These are phyloP conservation scores for Terrapene triunguis DNA, from an alignment of 2,113 vertebrate genomes.

Conservation along the genomic window DNA sequence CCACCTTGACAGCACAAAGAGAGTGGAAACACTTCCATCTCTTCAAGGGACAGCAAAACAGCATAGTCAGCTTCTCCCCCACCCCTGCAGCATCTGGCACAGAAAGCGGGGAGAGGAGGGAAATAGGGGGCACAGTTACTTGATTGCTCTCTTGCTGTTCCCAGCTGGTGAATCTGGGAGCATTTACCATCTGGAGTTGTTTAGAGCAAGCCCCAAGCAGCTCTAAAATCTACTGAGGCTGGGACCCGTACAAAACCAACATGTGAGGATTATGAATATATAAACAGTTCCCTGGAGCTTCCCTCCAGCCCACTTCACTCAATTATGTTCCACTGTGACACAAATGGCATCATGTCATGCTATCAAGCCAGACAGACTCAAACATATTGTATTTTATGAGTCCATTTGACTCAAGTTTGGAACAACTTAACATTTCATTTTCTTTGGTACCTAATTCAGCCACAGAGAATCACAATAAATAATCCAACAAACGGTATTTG, in stretches of 20 bases:
- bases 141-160: not conserved
- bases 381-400: not conserved
- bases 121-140: not conserved
- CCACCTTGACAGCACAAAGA: not conserved
- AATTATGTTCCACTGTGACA: not conserved
- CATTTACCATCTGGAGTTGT: not conserved
- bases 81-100: not conserved
- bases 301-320: not conserved
- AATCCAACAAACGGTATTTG: not conserved
- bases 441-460: accelerated
- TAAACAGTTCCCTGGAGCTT: not conserved
- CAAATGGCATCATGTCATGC: not conserved
- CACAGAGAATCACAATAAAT: not conserved
- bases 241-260: not conserved
- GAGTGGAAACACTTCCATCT: not conserved
- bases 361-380: not conserved
- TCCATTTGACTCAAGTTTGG: not conserved
- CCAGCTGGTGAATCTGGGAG: not conserved
- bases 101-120: not conserved
- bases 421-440: not conserved
- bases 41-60: not conserved
- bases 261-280: not conserved
- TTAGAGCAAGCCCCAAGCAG: accelerated
- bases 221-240: not conserved
- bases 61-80: not conserved